phyloP scores from a whole-genome alignment of 2,113 vertebrate genomes.

The Festucalex cinctus region DNA sequence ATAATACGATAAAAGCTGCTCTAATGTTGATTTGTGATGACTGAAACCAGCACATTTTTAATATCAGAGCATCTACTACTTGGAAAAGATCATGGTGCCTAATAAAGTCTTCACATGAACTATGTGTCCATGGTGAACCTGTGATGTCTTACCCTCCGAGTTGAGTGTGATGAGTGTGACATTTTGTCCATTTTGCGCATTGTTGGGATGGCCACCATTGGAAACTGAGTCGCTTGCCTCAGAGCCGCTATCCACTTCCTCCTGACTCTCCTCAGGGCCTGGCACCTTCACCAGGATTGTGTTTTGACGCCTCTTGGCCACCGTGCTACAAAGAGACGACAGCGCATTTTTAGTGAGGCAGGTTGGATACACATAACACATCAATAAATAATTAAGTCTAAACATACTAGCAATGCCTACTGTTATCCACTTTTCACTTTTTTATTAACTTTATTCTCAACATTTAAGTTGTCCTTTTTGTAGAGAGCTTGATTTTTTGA shows the following conservation, averaged over 20 bases:
- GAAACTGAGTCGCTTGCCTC: slow-evolving; percentile 94
- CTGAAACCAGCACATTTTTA: not conserved
- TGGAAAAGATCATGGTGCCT: not conserved
- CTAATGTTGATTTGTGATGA: not conserved
- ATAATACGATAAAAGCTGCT: not conserved
- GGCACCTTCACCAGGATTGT: slow-evolving; percentile 97
- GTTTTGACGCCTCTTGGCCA: slow-evolving; percentile 86
- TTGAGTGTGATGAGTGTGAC: slow-evolving; percentile 96
- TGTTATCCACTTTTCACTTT: no score
- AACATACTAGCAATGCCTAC: not conserved
- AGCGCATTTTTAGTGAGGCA: not conserved
- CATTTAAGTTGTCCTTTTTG: no score
- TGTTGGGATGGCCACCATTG: slow-evolving; percentile 80
- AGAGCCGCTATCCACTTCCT: slow-evolving; percentile 93
- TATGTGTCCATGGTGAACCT: not conserved
- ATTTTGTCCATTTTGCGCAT: slow-evolving; percentile 83
- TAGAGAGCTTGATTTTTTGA: no score
- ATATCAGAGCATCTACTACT: not conserved
- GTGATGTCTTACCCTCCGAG: slow-evolving; percentile 81
- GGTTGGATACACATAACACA: not conserved
- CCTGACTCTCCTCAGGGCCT: slow-evolving; percentile 87
- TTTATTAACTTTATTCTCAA: no score
- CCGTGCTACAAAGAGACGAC: slow-evolving; percentile 70
- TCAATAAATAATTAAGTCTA: not conserved
- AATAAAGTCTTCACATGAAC: not conserved